Evolutionary conservation across 1,140 invertebrate species (phyloP).

Genomic region (Magallana ariakensis): DNA sequence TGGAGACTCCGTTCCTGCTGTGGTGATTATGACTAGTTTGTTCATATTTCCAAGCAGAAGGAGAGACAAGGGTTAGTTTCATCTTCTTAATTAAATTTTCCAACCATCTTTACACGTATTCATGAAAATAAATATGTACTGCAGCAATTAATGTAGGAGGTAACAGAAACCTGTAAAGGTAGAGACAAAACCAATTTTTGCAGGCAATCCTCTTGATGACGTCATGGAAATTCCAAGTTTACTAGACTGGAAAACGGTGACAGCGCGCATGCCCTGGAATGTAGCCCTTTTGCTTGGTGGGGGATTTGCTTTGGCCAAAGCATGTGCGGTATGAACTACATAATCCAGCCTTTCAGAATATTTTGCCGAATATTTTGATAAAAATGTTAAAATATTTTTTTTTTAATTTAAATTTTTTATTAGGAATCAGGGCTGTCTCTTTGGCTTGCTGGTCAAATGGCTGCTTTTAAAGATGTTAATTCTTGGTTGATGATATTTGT

Average conservation of each 20-base stretch:
- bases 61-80: slow-evolving; percentile 29
- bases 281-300: slow-evolving; percentile 83
- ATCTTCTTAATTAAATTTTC: neutral
- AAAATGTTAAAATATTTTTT: neutral
- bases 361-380: too few species aligned
- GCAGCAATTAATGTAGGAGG: too few species aligned
- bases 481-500: slow-evolving; percentile 73
- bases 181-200: too few species aligned
- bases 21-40: slow-evolving; percentile 64
- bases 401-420: slow-evolving; percentile 2
- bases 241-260: slow-evolving; percentile 28
- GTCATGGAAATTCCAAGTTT: slow-evolving; percentile 3
- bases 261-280: slow-evolving; percentile 78
- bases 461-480: slow-evolving; percentile 65
- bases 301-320: slow-evolving; percentile 90
- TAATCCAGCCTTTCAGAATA: neutral
- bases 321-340: slow-evolving; percentile 82
- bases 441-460: slow-evolving; percentile 70
- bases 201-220: neutral
- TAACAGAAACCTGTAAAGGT: too few species aligned
- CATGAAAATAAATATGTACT: too few species aligned
- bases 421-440: slow-evolving; percentile 75
- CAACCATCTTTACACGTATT: neutral
- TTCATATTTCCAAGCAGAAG: slow-evolving; percentile 69
- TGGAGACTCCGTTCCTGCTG: slow-evolving; percentile 69